Base-by-base conservation (phyloP, 2,113 vertebrate species). In the Sceloporus undulatus region DNA sequence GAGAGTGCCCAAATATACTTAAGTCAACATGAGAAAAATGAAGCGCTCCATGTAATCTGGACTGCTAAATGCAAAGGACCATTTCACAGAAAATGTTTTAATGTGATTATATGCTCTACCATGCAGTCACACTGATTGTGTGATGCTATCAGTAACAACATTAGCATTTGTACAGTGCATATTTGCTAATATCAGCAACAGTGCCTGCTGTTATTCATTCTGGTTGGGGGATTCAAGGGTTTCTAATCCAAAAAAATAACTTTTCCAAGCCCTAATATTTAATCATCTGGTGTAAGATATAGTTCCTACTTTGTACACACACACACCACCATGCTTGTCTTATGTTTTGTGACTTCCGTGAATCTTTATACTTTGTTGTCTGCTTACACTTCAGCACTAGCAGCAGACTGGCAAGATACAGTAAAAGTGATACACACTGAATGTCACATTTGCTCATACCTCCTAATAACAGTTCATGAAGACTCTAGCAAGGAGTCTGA, bases 21-120 rank as follows among this genome's bases (percentile, higher is more conserved):
- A 87, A 42, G 74, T 74, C 78, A 81, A 48, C 54, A 74, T 52
- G 79, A 65, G 34, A 65, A 74, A 81, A 87, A 87, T 74, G 68
- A 81, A 81, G 86, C 34, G 1, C 68, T 74, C 77, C 79, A 74
- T 81, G 54, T 56, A 74, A 74, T 74, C 52, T 81, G 78, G 25
- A 73, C 68, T 74, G 52, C 78, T 87, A 73, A 81, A 87, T 65
- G 79, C 79, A 82, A 87, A 81, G 78, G 54, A 56, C 54, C 34
- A 75, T 81, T 82, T 74, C 68, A 62, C 34, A 48, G 78, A 87
- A 87, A 74, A 87, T 87, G 79, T 75, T n/a, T 34, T 65, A 70
- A 87, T 82, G 38, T 87, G 78, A 81, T 82, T 73, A 74, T 73
- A 25, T 87, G 25, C 68, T 82, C 16, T 59, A 62, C 85, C 54